phyloP scores from a whole-genome alignment of 1,140 invertebrate genomes.

The Drosophila azteca region DNA sequence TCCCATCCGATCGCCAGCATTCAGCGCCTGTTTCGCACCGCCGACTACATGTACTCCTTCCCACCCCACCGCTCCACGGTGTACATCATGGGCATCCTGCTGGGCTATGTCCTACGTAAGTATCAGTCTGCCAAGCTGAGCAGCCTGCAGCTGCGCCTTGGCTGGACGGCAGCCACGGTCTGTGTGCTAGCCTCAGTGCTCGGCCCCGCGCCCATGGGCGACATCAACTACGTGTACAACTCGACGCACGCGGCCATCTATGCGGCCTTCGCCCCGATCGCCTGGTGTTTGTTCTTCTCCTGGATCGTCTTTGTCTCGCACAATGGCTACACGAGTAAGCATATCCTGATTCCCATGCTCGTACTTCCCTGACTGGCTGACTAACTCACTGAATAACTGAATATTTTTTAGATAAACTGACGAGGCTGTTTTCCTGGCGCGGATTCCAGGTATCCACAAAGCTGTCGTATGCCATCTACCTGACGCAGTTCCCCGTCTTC shows the following conservation, averaged over 20 bases:
- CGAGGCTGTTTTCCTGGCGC: conserved; percentile 85
- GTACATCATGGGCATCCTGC: conserved; percentile 88
- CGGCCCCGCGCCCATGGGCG: conserved; percentile 87
- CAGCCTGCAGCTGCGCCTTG: conserved; percentile 84
- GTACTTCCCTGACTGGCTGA: neutral
- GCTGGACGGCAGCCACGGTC: conserved; percentile 85
- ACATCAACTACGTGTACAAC: conserved; percentile 87
- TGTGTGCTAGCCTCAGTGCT: conserved; percentile 86
- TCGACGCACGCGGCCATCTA: conserved; percentile 88
- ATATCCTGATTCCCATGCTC: neutral
- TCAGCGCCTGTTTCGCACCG: conserved; percentile 88
- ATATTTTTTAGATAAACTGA: conserved; percentile 84
- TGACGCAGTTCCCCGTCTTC: conserved; percentile 88
- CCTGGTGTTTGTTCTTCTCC: conserved; percentile 88
- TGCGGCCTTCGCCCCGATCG: conserved; percentile 89
- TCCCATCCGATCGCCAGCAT: conserved; percentile 84
- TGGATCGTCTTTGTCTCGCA: conserved; percentile 88
- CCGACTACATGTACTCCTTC: conserved; percentile 89
- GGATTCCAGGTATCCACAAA: conserved; percentile 87
- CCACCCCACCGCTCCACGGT: conserved; percentile 88
- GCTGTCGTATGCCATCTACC: conserved; percentile 87
- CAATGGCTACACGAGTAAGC: conserved; percentile 86
- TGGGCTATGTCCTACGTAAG: conserved; percentile 86
- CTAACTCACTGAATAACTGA: too few relatives aligned
- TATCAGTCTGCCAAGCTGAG: conserved; percentile 79